Conservation (phyloP, 2,797 vertebrate genomes). For the Tachyglossus aculeatus region DNA sequence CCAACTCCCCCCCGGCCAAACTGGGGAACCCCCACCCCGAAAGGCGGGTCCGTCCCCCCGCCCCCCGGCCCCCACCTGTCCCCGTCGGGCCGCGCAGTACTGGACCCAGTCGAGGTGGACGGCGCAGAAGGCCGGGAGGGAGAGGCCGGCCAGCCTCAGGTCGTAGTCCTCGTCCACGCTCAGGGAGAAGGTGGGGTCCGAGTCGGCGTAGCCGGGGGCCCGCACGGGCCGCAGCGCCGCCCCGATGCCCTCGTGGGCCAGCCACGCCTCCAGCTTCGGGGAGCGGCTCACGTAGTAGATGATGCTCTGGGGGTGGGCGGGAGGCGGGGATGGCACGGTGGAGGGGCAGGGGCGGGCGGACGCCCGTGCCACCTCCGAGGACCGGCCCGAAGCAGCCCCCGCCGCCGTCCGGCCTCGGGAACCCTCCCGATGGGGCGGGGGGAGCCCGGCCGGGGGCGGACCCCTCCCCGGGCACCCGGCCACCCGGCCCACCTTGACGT, state of each 20-base stretch:
- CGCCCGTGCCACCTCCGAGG: not conserved
- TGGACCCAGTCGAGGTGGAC: slow-evolving; percentile 74
- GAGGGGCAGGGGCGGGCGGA: not conserved
- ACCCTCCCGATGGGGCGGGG: no score
- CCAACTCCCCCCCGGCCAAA: no score
- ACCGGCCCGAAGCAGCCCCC: no score
- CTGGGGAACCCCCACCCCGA: no score
- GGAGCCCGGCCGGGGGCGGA: no score
- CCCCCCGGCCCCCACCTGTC: slow-evolving; percentile 58
- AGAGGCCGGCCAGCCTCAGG: slow-evolving; percentile 66
- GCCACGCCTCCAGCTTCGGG: slow-evolving; percentile 67
- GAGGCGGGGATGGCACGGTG: not conserved
- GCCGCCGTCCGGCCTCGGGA: not conserved
- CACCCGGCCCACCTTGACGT: slow-evolving; percentile 60
- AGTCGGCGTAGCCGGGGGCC: slow-evolving; percentile 61
- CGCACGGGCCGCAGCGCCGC: slow-evolving; percentile 61
- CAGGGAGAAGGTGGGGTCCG: slow-evolving; percentile 72
- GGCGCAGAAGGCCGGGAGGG: slow-evolving; percentile 64
- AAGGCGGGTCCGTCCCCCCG: no score
- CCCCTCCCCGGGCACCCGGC: not conserved
- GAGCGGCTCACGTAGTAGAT: slow-evolving; percentile 73
- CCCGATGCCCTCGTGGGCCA: slow-evolving; percentile 58
- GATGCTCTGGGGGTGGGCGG: slow-evolving; percentile 60
- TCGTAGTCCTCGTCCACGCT: slow-evolving; percentile 74
- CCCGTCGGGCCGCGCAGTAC: slow-evolving; percentile 64